Evolutionary conservation across 1,140 invertebrate genomes (phyloP), one percentile per base, ranked within the genome.

Genomic region (Orchestia grillus): DNA sequence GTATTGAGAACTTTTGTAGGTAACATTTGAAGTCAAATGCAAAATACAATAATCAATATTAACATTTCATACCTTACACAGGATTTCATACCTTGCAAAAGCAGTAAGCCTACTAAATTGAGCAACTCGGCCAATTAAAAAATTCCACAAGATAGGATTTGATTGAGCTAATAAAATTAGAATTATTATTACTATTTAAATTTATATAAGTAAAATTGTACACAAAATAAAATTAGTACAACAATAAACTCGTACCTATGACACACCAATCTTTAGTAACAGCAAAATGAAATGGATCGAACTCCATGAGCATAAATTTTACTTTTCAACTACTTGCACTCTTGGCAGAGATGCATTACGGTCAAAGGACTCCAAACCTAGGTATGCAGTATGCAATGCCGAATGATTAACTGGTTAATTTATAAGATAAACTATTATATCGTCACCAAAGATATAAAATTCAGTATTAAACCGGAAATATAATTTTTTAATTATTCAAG

Each of bases 221-320:
- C 19, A 53, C 36, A 11, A 87, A 87, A n/a, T n/a, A 36, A n/a
- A 87, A 40, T 41, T 8, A 15, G 36, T 41, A 87, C 36, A 87
- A 87, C 42, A 90, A 15, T 15, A 90, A 42, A 90, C 8, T 44
- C 92, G 47, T 94, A 94, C 92, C 92, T 94, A 94, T 40, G 44
- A 94, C 92, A 94, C 92, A 94, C 92, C 43, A 47, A 47, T 94
- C 92, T 94, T 47, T 94, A 45, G 43, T 94, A 36, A 94, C 44
- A 47, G 92, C 92, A 94, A 94, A 94, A 47, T 94, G 92, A 40
- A 44, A 94, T 45, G 92, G 92, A 94, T 94, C 92, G 36, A 94
- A 94, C 40, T 94, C 92, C 92, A 94, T 94, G 43, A 94, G 41
- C 0, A 36, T 11, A 91, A 11, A 28, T 23, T 3, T 77, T 77